A percentile compares a stretch with the other conserved stretches of the same genome.
These are phyloP conservation scores for Phalera bucephala DNA, from an alignment of 2,888 invertebrate genomes.

Conservation along the genomic window DNA sequence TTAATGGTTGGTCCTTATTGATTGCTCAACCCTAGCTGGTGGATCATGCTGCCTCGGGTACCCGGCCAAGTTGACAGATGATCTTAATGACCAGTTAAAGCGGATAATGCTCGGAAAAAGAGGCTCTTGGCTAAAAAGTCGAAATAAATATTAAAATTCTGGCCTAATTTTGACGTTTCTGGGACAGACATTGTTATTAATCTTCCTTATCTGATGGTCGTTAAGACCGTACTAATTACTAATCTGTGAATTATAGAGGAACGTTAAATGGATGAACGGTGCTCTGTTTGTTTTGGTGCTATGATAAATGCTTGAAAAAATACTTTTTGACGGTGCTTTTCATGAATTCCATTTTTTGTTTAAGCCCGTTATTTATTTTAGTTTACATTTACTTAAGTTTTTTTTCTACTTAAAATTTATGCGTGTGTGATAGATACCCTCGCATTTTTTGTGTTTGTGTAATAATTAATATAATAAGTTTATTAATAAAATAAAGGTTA, in stretches of 20 bases:
- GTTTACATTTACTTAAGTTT: no score
- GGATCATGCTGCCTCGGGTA: not conserved
- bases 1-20: conserved; percentile 7
- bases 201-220: conserved; percentile 1
- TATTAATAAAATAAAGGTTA: no score
- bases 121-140: not conserved
- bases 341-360: no score
- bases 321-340: no score
- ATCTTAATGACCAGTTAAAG: conserved; percentile 11
- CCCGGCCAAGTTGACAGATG: conserved; percentile 9
- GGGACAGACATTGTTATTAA: not conserved
- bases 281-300: no score
- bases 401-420: no score
- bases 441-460: no score
- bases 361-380: no score
- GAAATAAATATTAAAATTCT: not conserved
- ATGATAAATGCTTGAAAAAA: no score
- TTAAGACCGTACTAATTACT: not conserved
- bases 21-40: not conserved
- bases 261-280: no score
- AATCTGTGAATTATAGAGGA: not conserved
- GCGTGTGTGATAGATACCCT: no score
- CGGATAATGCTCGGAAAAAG: not conserved
- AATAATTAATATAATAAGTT: no score
- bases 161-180: not conserved